phyloP scores from a whole-genome alignment of 1,140 invertebrate genomes.

The Heliconius melpomene region DNA sequence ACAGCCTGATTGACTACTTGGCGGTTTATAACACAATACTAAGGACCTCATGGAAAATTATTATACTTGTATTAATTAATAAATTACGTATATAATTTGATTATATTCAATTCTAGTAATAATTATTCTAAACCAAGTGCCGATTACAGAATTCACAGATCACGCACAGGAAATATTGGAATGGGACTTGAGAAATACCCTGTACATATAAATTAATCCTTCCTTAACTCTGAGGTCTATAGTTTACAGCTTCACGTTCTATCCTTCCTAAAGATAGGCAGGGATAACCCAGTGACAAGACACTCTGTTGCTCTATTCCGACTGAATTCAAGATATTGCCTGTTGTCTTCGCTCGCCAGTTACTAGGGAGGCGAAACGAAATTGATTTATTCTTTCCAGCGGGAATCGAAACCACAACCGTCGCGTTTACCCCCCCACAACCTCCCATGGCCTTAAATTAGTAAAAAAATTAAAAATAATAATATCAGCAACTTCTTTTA shows the following conservation, averaged over 20 bases:
- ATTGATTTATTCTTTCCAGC: neutral
- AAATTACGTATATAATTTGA: neutral
- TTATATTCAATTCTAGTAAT: neutral
- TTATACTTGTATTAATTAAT: neutral
- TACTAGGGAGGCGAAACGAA: neutral
- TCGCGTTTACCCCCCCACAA: too few species aligned
- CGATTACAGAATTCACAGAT: neutral
- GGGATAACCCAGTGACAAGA: too few species aligned
- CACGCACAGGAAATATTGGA: neutral
- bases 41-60: slow-evolving; percentile 1
- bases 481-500: too few species aligned
- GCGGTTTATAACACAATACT: neutral
- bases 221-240: neutral
- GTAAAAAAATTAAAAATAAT: too few species aligned
- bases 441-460: too few species aligned
- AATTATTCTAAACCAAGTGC: neutral
- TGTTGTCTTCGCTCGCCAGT: neutral
- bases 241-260: too few species aligned
- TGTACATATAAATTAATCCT: neutral
- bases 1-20: neutral
- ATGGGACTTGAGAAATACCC: neutral
- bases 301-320: neutral
- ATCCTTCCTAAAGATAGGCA: too few species aligned
- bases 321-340: neutral
- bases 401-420: neutral